phyloP scores from a whole-genome alignment of 2,888 invertebrate genomes.

The Xestia c-nigrum region DNA sequence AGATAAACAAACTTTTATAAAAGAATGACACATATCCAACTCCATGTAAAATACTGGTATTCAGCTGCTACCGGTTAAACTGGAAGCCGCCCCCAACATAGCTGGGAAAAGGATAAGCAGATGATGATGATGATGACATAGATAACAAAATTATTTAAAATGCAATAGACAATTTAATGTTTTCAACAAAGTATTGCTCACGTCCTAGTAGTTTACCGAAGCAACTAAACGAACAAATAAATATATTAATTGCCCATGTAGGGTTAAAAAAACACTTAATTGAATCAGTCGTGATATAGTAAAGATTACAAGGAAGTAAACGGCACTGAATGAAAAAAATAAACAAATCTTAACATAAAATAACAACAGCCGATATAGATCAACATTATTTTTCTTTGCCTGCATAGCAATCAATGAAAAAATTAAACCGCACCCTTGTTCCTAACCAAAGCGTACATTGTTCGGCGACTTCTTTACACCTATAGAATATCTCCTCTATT shows the following conservation, averaged over 20 bases:
- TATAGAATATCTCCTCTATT: too few species aligned
- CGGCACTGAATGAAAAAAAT: neutral
- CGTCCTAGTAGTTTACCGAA: neutral
- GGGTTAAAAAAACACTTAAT: neutral
- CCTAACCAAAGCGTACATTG: neutral
- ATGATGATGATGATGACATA: too few species aligned
- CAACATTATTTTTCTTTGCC: neutral
- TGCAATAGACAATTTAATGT: too few species aligned
- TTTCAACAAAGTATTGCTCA: neutral
- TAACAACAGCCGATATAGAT: neutral
- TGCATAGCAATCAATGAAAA: neutral
- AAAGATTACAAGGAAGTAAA: neutral
- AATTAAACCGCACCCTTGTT: neutral
- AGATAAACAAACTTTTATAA: too few species aligned
- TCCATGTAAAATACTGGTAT: too few species aligned
- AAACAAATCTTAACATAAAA: neutral
- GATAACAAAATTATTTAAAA: too few species aligned
- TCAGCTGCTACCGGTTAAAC: too few species aligned
- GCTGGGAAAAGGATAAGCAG: too few species aligned
- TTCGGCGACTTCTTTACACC: neutral
- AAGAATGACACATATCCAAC: too few species aligned
- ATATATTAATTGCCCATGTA: neutral
- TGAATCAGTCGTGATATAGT: neutral
- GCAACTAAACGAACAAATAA: neutral
- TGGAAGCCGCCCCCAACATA: too few species aligned